Percentiles rank a stretch among this genome's conserved stretches.
Evolutionary conservation across 2,113 vertebrate species (phyloP).

Genomic region (Pteruthius melanotis): DNA sequence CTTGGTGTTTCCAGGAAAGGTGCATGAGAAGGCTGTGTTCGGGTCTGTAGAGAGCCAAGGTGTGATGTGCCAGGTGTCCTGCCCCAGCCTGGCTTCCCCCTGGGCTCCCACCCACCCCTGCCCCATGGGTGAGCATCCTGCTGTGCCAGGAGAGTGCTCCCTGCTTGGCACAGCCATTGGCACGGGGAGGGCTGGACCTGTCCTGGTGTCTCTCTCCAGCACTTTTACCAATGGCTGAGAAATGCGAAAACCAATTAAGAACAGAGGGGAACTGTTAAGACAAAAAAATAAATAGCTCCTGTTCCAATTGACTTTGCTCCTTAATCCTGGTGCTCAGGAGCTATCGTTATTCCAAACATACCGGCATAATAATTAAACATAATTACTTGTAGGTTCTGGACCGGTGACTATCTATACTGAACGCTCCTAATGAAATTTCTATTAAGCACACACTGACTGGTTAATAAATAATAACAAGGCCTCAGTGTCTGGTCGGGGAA

Average conservation of each 20-base stretch:
- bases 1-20: background rate
- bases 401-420: conserved; percentile 54
- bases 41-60: background rate
- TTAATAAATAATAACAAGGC: conserved; percentile 23
- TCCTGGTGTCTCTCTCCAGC: rapidly evolving
- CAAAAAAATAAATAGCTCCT: background rate
- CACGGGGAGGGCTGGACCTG: rapidly evolving
- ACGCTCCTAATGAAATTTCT: conserved; percentile 49
- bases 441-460: background rate
- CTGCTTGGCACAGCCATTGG: rapidly evolving
- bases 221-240: background rate
- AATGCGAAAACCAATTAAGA: background rate
- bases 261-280: background rate
- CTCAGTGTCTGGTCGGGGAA: background rate
- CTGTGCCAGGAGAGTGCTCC: background rate
- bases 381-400: conserved; percentile 69
- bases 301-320: conserved; percentile 8
- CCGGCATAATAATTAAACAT: conserved; percentile 56
- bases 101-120: background rate
- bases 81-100: background rate
- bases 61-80: background rate
- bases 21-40: rapidly evolving
- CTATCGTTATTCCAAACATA: conserved; percentile 58
- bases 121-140: background rate
- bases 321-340: conserved; percentile 46